Conservation (phyloP, 2,888 invertebrate genomes). For the Malacosoma neustria region DNA sequence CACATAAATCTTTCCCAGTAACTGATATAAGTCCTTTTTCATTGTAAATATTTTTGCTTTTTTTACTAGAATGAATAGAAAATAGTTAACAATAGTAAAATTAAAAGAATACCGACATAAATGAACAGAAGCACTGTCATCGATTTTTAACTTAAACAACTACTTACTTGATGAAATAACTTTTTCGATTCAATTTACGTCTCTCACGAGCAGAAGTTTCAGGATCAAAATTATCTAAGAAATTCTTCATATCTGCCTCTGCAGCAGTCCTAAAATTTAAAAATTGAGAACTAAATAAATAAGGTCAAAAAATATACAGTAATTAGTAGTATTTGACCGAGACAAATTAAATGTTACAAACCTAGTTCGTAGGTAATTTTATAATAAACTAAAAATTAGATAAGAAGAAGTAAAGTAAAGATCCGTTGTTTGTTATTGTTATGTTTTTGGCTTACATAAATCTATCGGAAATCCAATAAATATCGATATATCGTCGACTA, state of each 20-base stretch:
- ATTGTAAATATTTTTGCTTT: conserved; percentile 79
- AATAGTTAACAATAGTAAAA: too few relatives aligned
- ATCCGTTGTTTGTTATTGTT: too few relatives aligned
- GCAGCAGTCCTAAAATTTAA: background rate
- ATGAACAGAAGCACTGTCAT: too few relatives aligned
- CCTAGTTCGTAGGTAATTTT: too few relatives aligned
- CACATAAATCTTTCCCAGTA: conserved; percentile 84
- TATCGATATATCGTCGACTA: too few relatives aligned
- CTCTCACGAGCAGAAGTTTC: conserved; percentile 86
- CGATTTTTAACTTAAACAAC: too few relatives aligned
- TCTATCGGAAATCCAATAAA: too few relatives aligned
- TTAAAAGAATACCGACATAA: too few relatives aligned
- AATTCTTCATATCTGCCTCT: conserved; percentile 31
- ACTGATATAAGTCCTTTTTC: conserved; percentile 78
- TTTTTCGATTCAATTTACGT: conserved; percentile 82
- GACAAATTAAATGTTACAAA: background rate
- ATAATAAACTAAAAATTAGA: too few relatives aligned
- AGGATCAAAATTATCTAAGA: conserved; percentile 81
- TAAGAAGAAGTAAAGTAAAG: too few relatives aligned
- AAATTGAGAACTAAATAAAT: background rate
- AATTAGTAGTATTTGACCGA: background rate
- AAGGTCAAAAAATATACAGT: background rate
- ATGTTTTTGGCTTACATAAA: too few relatives aligned
- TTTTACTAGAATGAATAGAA: conserved; percentile 44
- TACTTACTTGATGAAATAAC: conserved; percentile 53